Conservation (phyloP, 2,888 invertebrate species). For the Napeogenes sylphis region DNA sequence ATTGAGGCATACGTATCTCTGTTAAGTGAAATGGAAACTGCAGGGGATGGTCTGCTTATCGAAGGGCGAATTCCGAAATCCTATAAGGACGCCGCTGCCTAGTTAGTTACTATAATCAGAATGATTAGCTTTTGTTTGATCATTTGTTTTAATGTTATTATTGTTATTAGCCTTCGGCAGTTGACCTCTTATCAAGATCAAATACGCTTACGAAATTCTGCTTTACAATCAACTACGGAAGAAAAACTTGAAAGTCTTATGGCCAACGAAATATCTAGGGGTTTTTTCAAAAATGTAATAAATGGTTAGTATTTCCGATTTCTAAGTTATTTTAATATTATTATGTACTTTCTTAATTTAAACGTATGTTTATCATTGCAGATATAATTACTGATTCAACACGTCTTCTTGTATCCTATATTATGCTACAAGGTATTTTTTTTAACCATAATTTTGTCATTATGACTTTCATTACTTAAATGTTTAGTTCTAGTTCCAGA, state of each 20-base stretch:
- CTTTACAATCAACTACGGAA: slow-evolving; percentile 40
- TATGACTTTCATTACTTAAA: too few species aligned
- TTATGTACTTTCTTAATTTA: not conserved
- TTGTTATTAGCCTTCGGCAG: slow-evolving; percentile 46
- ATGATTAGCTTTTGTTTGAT: slow-evolving; percentile 1
- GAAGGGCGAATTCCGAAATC: slow-evolving; percentile 56
- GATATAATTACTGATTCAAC: slow-evolving; percentile 51
- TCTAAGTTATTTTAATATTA: not conserved
- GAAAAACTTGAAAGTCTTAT: slow-evolving; percentile 47
- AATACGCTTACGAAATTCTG: slow-evolving; percentile 40
- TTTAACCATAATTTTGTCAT: not conserved
- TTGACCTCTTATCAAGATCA: slow-evolving; percentile 52
- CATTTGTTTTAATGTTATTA: slow-evolving; percentile 2
- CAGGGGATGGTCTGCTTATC: slow-evolving; percentile 49
- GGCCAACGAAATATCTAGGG: slow-evolving; percentile 41
- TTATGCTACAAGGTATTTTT: slow-evolving; percentile 51
- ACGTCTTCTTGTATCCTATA: slow-evolving; percentile 49
- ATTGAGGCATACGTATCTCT: slow-evolving; percentile 61
- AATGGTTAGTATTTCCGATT: slow-evolving; percentile 38
- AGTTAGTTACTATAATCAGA: slow-evolving; percentile 42
- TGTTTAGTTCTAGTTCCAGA: too few species aligned
- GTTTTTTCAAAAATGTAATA: slow-evolving; percentile 40
- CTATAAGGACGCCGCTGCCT: slow-evolving; percentile 52
- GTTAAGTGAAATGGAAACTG: slow-evolving; percentile 57
- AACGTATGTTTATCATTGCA: slow-evolving; percentile 37